A percentile compares a stretch with the other conserved stretches of the same genome.
Conservation (phyloP, 2,888 invertebrate genomes). For the Himalopsyche japonica region DNA sequence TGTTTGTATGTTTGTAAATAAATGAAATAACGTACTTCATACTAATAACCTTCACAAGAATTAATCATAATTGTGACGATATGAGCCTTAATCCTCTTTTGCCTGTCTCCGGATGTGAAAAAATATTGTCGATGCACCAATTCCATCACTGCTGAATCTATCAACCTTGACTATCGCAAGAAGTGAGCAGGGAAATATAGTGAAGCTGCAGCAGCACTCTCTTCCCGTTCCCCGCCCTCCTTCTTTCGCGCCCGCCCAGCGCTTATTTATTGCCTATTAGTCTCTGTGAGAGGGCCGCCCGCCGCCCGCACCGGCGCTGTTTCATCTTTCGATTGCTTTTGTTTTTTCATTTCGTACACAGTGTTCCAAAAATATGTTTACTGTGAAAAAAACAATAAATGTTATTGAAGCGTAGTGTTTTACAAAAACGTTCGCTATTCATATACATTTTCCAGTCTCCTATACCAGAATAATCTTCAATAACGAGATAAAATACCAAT, state of each 20-base stretch:
- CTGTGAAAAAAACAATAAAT: too few species aligned
- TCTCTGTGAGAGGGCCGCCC: slow-evolving; percentile 35
- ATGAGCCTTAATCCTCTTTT: too few species aligned
- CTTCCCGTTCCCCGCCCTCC: not conserved
- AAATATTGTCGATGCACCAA: not conserved
- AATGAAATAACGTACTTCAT: too few species aligned
- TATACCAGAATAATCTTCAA: too few species aligned
- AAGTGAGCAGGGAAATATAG: not conserved
- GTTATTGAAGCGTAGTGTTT: too few species aligned
- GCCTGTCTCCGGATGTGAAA: not conserved
- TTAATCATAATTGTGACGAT: too few species aligned
- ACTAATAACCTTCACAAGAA: too few species aligned
- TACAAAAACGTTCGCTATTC: too few species aligned
- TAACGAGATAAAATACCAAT: too few species aligned
- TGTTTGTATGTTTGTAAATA: too few species aligned
- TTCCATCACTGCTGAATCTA: not conserved
- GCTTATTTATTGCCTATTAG: slow-evolving; percentile 46
- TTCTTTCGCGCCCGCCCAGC: slow-evolving; percentile 40
- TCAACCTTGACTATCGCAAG: not conserved
- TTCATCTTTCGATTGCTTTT: slow-evolving; percentile 48
- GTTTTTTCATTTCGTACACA: slow-evolving; percentile 44
- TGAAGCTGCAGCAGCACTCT: not conserved
- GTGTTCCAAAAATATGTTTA: not conserved
- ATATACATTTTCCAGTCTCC: too few species aligned
- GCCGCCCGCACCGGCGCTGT: slow-evolving; percentile 47